These are phyloP conservation scores for Baryphthengus martii DNA, from an alignment of 2,113 vertebrate genomes.

Conservation along the genomic window DNA sequence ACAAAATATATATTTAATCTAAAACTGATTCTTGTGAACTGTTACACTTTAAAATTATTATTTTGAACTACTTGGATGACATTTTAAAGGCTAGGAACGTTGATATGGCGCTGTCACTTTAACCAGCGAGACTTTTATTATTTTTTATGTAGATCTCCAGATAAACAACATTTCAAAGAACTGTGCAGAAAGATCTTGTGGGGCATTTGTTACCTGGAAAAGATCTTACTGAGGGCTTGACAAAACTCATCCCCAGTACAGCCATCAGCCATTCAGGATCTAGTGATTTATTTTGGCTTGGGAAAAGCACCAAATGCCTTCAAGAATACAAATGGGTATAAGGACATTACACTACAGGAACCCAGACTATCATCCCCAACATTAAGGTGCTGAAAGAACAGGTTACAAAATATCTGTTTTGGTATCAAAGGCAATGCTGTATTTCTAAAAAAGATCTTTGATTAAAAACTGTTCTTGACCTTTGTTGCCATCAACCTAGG, in stretches of 20 bases:
- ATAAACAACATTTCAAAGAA: not conserved
- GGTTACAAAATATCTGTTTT: not conserved
- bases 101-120: not conserved
- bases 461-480: not conserved
- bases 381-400: not conserved
- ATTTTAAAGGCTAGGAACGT: not conserved
- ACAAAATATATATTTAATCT: not conserved
- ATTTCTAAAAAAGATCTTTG: not conserved
- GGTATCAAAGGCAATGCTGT: not conserved
- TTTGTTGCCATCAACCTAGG: not conserved
- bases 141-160: not conserved
- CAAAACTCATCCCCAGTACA: not conserved
- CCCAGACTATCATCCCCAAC: rapidly evolving
- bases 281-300: not conserved
- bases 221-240: not conserved
- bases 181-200: not conserved
- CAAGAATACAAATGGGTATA: rapidly evolving
- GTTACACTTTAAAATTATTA: not conserved
- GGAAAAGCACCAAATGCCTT: not conserved
- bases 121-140: not conserved
- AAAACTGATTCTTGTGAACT: not conserved
- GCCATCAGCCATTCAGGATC: not conserved
- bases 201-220: not conserved
- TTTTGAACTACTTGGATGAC: not conserved
- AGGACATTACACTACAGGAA: not conserved